Evolutionary conservation across 1,140 invertebrate species (phyloP).

Genomic region (Brachionus koreanus): DNA sequence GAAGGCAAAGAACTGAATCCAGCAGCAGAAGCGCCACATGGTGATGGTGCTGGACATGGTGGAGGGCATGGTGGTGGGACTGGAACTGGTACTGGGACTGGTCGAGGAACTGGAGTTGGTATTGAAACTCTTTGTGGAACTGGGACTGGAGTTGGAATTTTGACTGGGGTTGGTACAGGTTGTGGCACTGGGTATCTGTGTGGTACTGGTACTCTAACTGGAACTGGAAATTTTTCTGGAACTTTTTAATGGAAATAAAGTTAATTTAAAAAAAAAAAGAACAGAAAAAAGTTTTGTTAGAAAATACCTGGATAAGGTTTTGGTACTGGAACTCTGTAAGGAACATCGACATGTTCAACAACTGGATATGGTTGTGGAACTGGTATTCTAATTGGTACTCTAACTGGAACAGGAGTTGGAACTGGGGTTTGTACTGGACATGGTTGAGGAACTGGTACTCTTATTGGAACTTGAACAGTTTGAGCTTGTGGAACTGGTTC

Average conservation of each 20-base stretch:
- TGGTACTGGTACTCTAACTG: slow-evolving; percentile 10
- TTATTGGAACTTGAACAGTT: not conserved
- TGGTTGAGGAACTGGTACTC: slow-evolving; percentile 2
- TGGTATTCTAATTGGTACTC: slow-evolving; percentile 1
- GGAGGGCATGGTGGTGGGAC: too few species aligned
- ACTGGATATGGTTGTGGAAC: not conserved
- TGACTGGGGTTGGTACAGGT: not conserved
- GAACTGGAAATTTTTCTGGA: slow-evolving; percentile 11
- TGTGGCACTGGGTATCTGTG: slow-evolving; percentile 7
- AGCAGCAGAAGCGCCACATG: not conserved
- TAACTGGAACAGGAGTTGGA: slow-evolving; percentile 7
- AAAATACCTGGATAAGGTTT: slow-evolving; percentile 11
- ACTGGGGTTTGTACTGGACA: not conserved
- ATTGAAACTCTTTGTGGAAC: slow-evolving; percentile 6
- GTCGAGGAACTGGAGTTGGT: not conserved
- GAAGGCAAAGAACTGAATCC: not conserved
- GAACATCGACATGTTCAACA: not conserved
- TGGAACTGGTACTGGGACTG: not conserved
- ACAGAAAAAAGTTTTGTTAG: too few species aligned
- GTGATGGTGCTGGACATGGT: not conserved
- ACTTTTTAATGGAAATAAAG: not conserved
- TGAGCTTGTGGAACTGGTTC: not conserved
- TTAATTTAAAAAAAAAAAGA: not conserved
- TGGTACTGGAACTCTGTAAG: slow-evolving; percentile 14
- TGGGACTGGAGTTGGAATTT: not conserved